phyloP scores from a whole-genome alignment of 2,797 vertebrate species.

The Helicolenus hilgendorfi region DNA sequence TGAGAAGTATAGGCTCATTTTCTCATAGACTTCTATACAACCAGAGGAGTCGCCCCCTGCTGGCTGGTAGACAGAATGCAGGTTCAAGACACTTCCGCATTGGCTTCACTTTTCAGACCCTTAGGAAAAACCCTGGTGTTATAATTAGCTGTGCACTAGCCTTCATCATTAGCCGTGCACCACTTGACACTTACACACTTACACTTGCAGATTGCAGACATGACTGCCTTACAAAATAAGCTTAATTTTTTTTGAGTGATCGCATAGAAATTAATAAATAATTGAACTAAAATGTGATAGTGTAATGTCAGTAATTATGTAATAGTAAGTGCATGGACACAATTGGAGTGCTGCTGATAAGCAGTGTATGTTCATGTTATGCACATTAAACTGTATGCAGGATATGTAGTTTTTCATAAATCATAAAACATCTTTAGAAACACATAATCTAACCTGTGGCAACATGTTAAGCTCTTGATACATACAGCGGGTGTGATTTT shows the following conservation, averaged over 20 bases:
- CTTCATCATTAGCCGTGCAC: conserved; percentile 3
- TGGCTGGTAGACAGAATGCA: neutral
- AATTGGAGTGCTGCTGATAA: neutral
- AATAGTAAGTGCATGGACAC: neutral
- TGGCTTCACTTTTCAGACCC: too few species aligned
- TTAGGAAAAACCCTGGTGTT: neutral
- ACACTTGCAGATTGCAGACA: neutral
- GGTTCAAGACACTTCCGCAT: neutral
- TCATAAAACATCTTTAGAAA: neutral
- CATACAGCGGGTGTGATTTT: neutral
- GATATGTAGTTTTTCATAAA: neutral
- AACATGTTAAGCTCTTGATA: neutral
- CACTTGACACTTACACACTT: neutral
- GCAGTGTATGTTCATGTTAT: neutral
- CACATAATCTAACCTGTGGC: neutral
- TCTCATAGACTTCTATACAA: too few species aligned
- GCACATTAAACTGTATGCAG: neutral
- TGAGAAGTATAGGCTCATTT: neutral
- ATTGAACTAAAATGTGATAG: neutral
- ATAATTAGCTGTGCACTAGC: conserved; percentile 7
- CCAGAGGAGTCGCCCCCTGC: neutral
- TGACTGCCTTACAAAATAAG: neutral
- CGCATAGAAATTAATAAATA: neutral
- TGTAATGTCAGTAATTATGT: neutral
- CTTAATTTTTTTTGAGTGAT: neutral